A percentile compares a stretch with the other conserved stretches of the same genome.
Conservation (phyloP, 2,113 vertebrate genomes). For the Tenrec ecaudatus region DNA sequence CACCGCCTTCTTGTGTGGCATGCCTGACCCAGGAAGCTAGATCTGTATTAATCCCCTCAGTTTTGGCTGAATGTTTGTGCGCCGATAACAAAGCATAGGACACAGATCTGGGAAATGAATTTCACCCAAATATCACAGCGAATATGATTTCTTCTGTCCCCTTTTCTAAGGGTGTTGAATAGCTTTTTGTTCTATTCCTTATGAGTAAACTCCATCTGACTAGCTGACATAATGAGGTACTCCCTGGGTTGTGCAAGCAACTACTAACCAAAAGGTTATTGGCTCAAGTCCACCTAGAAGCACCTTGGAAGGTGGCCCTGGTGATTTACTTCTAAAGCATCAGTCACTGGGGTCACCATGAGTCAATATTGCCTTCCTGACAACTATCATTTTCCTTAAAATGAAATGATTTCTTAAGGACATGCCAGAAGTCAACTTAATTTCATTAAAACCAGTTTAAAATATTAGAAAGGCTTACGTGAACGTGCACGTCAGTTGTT, state of each 20-base stretch:
- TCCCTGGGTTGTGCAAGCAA: neutral
- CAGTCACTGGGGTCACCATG: neutral
- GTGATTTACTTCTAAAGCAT: neutral
- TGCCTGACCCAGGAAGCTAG: neutral
- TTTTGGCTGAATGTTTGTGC: neutral
- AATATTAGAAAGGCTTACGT: neutral
- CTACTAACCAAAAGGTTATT: neutral
- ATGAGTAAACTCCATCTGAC: neutral
- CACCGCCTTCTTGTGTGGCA: neutral
- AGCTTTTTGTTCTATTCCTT: neutral
- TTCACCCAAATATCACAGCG: neutral
- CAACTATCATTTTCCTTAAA: neutral
- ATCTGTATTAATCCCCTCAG: neutral
- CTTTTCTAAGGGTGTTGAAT: neutral
- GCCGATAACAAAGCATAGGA: neutral
- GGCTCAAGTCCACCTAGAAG: neutral
- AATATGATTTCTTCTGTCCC: neutral
- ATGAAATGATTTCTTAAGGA: neutral
- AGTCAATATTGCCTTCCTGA: neutral
- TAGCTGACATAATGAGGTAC: neutral
- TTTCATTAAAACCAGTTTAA: slow-evolving; percentile 22
- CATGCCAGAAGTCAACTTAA: neutral
- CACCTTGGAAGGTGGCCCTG: neutral
- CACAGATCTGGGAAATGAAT: neutral
- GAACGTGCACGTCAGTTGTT: slow-evolving; percentile 37